These are phyloP conservation scores for Dicerorhinus sumatrensis DNA, from an alignment of 2,113 vertebrate genomes.

Conservation along the genomic window DNA sequence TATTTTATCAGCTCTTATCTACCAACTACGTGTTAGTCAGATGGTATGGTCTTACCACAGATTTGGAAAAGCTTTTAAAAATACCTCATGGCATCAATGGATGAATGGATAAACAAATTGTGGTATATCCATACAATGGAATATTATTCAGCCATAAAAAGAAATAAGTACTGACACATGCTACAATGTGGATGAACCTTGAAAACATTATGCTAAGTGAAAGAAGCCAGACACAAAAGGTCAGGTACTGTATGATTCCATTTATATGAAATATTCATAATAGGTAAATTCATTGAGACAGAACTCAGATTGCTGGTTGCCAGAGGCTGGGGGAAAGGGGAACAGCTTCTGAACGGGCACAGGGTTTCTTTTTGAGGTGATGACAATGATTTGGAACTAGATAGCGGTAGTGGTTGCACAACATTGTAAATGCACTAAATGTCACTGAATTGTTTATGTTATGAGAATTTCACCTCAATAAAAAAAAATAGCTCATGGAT, in stretches of 20 bases:
- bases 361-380: neutral
- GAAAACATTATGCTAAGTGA: neutral
- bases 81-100: neutral
- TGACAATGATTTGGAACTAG: neutral
- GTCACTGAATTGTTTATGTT: neutral
- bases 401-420: neutral
- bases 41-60: neutral
- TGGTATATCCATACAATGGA: neutral
- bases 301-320: neutral
- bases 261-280: neutral
- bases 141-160: neutral
- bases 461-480: neutral
- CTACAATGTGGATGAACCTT: neutral
- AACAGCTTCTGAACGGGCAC: neutral
- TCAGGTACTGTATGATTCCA: neutral
- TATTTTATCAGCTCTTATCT: neutral
- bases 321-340: neutral
- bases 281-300: neutral
- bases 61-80: conserved; percentile 33
- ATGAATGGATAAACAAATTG: neutral
- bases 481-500: neutral
- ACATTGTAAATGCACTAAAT: neutral
- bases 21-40: neutral
- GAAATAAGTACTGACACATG: neutral
- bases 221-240: neutral